Evolutionary conservation across 2,797 vertebrate genomes (phyloP).

Genomic region (Etheostoma perlongum): DNA sequence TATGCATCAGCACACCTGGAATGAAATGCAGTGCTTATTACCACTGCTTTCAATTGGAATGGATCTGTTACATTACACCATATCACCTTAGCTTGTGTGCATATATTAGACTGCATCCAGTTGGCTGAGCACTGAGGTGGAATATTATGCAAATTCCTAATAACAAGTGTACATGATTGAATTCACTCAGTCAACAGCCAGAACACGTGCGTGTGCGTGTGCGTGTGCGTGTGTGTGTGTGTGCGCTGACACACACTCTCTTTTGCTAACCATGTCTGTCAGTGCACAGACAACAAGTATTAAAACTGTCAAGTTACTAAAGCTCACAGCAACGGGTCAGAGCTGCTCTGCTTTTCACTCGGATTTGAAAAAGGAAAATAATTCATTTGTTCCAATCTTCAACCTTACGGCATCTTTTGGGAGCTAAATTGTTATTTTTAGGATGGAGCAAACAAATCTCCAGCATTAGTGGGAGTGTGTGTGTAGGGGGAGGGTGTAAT

Average conservation of each 20-base stretch:
- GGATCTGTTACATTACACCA: slow-evolving; percentile 67
- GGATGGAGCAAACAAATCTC: slow-evolving; percentile 60
- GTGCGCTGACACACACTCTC: slow-evolving; percentile 17
- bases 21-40: slow-evolving; percentile 66
- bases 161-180: slow-evolving; percentile 80
- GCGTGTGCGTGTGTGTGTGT: slow-evolving; percentile 9
- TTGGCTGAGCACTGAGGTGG: slow-evolving; percentile 73
- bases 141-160: slow-evolving; percentile 80
- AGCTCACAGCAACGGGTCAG: slow-evolving; percentile 24
- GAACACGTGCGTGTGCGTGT: slow-evolving; percentile 21
- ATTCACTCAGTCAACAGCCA: slow-evolving; percentile 73
- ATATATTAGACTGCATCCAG: slow-evolving; percentile 72
- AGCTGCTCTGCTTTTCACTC: slow-evolving; percentile 45
- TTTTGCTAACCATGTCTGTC: slow-evolving; percentile 69
- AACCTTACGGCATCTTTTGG: slow-evolving; percentile 62
- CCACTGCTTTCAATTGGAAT: slow-evolving; percentile 58
- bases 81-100: slow-evolving; percentile 58
- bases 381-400: slow-evolving; percentile 63
- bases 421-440: slow-evolving; percentile 67
- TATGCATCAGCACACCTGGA: slow-evolving; percentile 66
- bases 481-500: not conserved
- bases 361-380: slow-evolving; percentile 49
- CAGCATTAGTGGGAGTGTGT: slow-evolving; percentile 31
- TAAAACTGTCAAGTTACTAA: slow-evolving; percentile 62
- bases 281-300: slow-evolving; percentile 55